Percentiles rank a stretch among this genome's conserved stretches.
Evolutionary conservation across 2,888 invertebrate species (phyloP).

Genomic region (Platypus cylindrus): DNA sequence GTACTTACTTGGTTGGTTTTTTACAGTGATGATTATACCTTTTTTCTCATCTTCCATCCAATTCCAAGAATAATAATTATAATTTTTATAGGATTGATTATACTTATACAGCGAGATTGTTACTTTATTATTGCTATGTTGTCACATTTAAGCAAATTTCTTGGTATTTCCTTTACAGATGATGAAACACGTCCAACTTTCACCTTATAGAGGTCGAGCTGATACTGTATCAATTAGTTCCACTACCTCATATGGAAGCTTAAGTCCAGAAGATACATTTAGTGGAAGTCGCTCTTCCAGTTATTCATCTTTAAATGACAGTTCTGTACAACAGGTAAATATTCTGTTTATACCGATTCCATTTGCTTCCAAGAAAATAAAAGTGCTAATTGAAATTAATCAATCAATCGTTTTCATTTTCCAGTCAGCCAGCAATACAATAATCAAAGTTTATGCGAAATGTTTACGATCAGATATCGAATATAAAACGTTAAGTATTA

Average conservation of each 20-base stretch:
- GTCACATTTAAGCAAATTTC: no score
- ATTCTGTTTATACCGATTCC: neutral
- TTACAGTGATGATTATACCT: no score
- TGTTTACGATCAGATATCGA: conserved; percentile 87
- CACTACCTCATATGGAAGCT: conserved; percentile 57
- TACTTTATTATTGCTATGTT: no score
- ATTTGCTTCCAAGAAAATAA: no score
- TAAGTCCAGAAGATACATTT: conserved; percentile 58
- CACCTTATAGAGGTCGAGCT: conserved; percentile 70
- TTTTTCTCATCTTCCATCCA: no score
- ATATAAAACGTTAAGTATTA: conserved; percentile 87
- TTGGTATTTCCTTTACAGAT: conserved; percentile 47
- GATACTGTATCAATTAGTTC: conserved; percentile 76
- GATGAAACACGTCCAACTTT: conserved; percentile 87
- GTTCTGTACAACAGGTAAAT: conserved; percentile 35
- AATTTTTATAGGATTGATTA: no score
- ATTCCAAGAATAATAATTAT: no score
- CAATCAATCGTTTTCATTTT: conserved; percentile 28
- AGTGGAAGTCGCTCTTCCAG: conserved; percentile 58
- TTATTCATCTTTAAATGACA: conserved; percentile 48
- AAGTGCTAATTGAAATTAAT: no score
- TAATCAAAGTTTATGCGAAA: conserved; percentile 83
- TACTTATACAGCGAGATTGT: no score
- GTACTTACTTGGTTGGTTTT: no score
- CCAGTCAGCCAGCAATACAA: conserved; percentile 83